phyloP scores from a whole-genome alignment of 2,113 vertebrate species.

The Eubucco bourcierii region DNA sequence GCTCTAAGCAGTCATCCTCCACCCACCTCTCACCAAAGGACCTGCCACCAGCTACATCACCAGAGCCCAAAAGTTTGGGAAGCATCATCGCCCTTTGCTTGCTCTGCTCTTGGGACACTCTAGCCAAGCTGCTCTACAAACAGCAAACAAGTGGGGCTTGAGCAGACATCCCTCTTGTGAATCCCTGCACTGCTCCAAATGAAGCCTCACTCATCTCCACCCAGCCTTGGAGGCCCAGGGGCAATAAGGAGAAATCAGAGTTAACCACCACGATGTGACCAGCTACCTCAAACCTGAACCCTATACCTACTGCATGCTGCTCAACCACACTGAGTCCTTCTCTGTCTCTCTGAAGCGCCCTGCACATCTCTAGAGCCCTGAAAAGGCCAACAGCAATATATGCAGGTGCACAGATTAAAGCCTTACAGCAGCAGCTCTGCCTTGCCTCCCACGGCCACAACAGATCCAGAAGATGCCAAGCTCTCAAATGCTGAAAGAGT shows the following conservation, averaged over 20 bases:
- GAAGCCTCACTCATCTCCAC: rapidly evolving
- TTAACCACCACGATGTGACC: rapidly evolving
- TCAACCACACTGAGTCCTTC: rapidly evolving
- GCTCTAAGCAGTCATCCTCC: neutral
- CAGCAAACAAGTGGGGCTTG: neutral
- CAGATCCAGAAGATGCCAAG: neutral
- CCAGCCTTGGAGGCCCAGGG: neutral
- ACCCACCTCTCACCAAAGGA: neutral
- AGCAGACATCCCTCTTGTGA: neutral
- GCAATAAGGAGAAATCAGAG: neutral
- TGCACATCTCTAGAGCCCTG: neutral
- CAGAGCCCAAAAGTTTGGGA: neutral
- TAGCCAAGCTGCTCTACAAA: neutral
- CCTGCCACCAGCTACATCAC: neutral
- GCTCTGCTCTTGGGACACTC: rapidly evolving
- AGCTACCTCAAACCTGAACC: neutral
- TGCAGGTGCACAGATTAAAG: rapidly evolving
- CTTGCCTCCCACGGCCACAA: neutral
- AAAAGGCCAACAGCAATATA: neutral
- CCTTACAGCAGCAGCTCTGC: neutral
- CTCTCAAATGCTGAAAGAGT: neutral
- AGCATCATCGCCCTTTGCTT: neutral
- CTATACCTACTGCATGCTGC: neutral
- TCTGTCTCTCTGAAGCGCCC: neutral
- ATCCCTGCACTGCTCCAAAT: neutral